These are phyloP conservation scores for Buathra laborator DNA, from an alignment of 2,888 invertebrate genomes.

Conservation along the genomic window DNA sequence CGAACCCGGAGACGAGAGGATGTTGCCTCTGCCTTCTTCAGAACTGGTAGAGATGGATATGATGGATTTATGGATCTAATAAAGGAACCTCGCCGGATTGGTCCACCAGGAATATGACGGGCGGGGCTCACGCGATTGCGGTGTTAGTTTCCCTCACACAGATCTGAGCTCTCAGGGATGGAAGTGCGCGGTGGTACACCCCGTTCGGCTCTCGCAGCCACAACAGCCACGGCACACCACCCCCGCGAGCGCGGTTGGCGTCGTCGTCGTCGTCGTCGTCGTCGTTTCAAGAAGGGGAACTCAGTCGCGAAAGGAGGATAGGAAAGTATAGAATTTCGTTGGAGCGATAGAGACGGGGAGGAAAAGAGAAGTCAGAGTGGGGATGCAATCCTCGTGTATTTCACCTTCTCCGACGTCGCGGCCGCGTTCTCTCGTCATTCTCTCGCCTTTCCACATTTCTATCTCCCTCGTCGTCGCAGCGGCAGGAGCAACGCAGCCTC, in stretches of 20 bases:
- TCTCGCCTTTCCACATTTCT: constrained; percentile 56
- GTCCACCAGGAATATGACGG: constrained; percentile 85
- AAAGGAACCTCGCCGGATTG: constrained; percentile 85
- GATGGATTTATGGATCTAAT: constrained; percentile 94
- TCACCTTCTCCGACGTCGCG: constrained; percentile 78
- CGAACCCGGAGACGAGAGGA: constrained; percentile 41
- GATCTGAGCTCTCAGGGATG: constrained; percentile 43
- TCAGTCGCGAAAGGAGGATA: constrained; percentile 47
- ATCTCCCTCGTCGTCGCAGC: constrained; percentile 26
- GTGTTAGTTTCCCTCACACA: constrained; percentile 39
- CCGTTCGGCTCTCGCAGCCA: constrained; percentile 80
- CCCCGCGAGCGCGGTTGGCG: constrained; percentile 62
- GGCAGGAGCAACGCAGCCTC: constrained; percentile 31
- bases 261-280: constrained; percentile 58
- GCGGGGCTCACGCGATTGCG: constrained; percentile 79
- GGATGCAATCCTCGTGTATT: constrained; percentile 81
- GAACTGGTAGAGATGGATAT: constrained; percentile 86
- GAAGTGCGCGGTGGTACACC: constrained; percentile 76
- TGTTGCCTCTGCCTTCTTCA: constrained; percentile 8
- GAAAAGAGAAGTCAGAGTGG: constrained; percentile 69
- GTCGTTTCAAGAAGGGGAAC: constrained; percentile 68
- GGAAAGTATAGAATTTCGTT: constrained; percentile 19
- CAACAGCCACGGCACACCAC: constrained; percentile 75
- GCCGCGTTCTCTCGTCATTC: constrained; percentile 61
- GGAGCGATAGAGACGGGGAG: constrained; percentile 27